Conservation (phyloP, 2,113 vertebrate species). For the Colossoma macropomum region DNA sequence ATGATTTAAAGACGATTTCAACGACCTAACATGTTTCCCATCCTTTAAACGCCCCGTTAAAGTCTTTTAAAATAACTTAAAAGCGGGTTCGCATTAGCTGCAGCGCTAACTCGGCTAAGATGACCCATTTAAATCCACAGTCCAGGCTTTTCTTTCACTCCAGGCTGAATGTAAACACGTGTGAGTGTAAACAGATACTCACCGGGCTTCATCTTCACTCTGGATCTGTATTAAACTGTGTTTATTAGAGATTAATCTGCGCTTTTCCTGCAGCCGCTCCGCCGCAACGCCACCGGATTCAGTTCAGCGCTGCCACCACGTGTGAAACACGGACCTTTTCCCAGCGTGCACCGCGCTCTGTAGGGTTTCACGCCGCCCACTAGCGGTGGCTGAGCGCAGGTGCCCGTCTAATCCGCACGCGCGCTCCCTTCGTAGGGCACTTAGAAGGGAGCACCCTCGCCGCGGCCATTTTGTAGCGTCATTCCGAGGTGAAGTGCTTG, state of each 20-base stretch:
- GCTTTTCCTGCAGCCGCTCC: not conserved
- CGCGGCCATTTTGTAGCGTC: not conserved
- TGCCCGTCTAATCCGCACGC: not conserved
- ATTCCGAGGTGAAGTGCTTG: not conserved
- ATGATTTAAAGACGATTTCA: too few relatives aligned
- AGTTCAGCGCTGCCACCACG: not conserved
- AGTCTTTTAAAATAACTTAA: too few relatives aligned
- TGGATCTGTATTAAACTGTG: too few relatives aligned
- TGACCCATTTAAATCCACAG: not conserved
- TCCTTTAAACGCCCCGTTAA: too few relatives aligned
- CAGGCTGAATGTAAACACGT: not conserved
- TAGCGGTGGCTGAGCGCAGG: too few relatives aligned
- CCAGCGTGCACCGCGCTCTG: not conserved
- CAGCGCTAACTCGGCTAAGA: too few relatives aligned
- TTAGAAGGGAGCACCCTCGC: not conserved
- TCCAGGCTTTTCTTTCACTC: not conserved
- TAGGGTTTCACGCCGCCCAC: fast-evolving
- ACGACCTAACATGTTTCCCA: too few relatives aligned
- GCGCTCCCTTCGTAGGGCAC: not conserved
- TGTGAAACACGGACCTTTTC: not conserved
- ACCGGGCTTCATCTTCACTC: slow-evolving; percentile 18
- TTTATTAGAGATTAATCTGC: not conserved
- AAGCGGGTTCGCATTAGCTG: too few relatives aligned
- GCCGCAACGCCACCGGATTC: not conserved
- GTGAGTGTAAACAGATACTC: not conserved